Evolutionary conservation across 2,797 vertebrate species (phyloP), one percentile per base, ranked within the genome.

Genomic region (Serranus cabrilla): DNA sequence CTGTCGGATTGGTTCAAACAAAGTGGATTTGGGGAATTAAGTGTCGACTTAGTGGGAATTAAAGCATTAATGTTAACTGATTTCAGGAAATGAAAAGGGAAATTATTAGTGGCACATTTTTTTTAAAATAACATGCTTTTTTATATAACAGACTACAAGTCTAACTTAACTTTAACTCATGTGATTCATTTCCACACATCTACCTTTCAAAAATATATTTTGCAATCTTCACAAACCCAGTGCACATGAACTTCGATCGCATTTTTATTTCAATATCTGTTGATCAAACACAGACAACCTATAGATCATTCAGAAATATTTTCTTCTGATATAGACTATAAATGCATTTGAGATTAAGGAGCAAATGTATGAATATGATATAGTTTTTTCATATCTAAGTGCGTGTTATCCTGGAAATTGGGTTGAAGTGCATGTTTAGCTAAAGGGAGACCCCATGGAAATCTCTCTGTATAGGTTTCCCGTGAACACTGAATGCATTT

Each of bases 401-500:
- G 23, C 2, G 17, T 68, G 66, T 62, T 85, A 58, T 84, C 76
- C 79, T 85, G 74, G 75, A 89, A 89, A 91, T 89, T 90, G 63
- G 83, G 87, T 86, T 77, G 78, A 92, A 89, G 85, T 89, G 85
- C 82, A 90, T 86, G 82, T 91, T 90, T 91, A 76, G 23, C 80
- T 67, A 73, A 34, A 85, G 84, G 89, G 84, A 90, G 84, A 92
- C 87, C 89, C 91, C 84, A 83, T 91, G 81, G 85, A 93, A 92
- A 90, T 89, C 74, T 88, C 65, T 79, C 67, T 67, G 76, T 83
- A 78, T 78, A 79, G 78, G 87, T 81, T 85, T 93, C 93, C 91
- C 81, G 59, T 87, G 91, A 95, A 92, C 83, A 88, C 84, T 91
- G 88, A 92, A 84, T 25, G 52, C 87, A 93, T 93, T 94, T 92